A percentile compares a stretch with the other conserved stretches of the same genome.
Conservation (phyloP, 2,888 invertebrate species). For the Patella caerulea region DNA sequence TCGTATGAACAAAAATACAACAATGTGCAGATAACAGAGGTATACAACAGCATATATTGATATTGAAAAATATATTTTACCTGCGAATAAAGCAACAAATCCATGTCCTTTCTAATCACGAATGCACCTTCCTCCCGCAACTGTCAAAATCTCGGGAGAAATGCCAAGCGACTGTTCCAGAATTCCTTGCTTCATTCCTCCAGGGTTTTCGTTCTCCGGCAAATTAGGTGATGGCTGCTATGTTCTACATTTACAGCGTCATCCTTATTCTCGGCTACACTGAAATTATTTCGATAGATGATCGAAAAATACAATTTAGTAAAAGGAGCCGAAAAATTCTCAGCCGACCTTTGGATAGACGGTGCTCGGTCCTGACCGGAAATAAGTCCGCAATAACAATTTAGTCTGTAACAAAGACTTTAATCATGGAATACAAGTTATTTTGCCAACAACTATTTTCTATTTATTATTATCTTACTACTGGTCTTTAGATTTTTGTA, state of each 20-base stretch:
- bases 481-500: not conserved
- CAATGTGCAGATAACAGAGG: no score
- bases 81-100: constrained; percentile 14
- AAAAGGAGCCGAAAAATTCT: constrained; percentile 25
- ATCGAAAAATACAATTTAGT: constrained; percentile 21
- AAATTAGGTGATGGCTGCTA: not conserved
- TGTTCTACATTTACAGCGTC: not conserved
- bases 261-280: not conserved
- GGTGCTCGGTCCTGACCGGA: constrained; percentile 19
- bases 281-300: constrained; percentile 16
- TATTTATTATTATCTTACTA: not conserved
- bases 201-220: not conserved
- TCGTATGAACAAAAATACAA: no score
- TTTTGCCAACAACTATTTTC: not conserved
- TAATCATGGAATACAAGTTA: not conserved
- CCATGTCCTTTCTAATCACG: constrained; percentile 12
- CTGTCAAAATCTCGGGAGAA: constrained; percentile 22
- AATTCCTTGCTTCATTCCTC: constrained; percentile 1
- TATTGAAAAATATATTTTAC: not conserved
- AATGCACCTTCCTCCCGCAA: constrained; percentile 15
- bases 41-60: no score
- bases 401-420: no score
- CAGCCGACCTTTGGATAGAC: constrained; percentile 32
- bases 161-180: not conserved
- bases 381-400: not conserved